Conservation (phyloP, 2,113 vertebrate species). For the Nothocercus julius region DNA sequence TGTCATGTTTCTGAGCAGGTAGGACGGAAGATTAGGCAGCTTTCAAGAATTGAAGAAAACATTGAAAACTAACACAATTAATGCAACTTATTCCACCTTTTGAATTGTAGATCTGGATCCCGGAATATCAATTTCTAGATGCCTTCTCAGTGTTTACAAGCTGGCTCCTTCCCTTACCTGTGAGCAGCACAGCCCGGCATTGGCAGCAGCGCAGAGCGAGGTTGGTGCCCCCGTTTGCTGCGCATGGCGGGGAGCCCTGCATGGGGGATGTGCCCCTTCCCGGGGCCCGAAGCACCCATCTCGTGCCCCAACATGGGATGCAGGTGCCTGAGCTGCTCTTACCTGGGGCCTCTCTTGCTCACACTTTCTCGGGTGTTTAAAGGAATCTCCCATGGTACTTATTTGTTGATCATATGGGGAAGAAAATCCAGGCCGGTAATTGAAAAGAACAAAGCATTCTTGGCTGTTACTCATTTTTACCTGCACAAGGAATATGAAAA, state of each 20-base stretch:
- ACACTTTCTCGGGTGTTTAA: not conserved
- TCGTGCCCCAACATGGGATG: too few species aligned
- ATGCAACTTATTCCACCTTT: not conserved
- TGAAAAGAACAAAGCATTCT: not conserved
- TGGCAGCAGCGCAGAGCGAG: not conserved
- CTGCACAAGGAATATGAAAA: not conserved
- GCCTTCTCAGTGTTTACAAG: not conserved
- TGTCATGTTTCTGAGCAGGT: not conserved
- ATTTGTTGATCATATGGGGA: not conserved
- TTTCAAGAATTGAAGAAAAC: not conserved
- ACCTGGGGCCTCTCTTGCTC: not conserved
- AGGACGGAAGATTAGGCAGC: not conserved
- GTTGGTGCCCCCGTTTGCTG: too few species aligned
- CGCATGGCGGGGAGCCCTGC: too few species aligned
- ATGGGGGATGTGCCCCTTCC: too few species aligned
- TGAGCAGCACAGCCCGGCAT: not conserved
- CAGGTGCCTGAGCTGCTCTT: not conserved
- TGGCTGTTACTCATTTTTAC: not conserved
- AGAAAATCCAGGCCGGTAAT: not conserved
- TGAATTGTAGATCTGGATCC: not conserved
- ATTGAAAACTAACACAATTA: not conserved
- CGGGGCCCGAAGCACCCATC: too few species aligned
- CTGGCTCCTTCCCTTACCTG: not conserved
- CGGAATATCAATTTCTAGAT: not conserved
- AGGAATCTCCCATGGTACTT: not conserved